Base-by-base conservation (phyloP, 2,797 vertebrate species). In the Syngnathus acus region DNA sequence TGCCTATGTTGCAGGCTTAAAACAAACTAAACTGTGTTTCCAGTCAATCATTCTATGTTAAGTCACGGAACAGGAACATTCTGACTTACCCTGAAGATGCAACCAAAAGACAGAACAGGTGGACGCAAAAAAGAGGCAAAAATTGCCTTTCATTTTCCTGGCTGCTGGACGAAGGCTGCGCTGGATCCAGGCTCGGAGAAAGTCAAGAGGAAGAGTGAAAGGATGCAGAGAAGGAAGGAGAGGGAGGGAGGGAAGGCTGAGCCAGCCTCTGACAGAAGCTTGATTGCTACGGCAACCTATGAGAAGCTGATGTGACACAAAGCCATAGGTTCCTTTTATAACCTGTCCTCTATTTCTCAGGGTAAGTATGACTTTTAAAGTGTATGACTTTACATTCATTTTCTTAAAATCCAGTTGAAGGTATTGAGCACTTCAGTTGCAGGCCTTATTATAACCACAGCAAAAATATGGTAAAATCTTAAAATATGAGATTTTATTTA, bases 1-100 rank as follows among this genome's bases (percentile, higher is more conserved):
- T 26, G 32, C 10, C 26, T 26, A 6, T 40, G 9, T 19, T 39
- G 7, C 57, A 38, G 6, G 32, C 1, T 19, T 59, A 26, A 62
- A 26, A 45, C 40, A 9, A 14, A 42, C 10, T 43, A 43, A 60
- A 60, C 38, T 19, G 2, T 50, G 48, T 57, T 32, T 19, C 47
- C 47, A n/a, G 9, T 21, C 11, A n/a, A 7, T 61, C 40, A 0
- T 16, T 21, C 5, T 11, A 39, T 42, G 58, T 89, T 84, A 86
- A 82, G 82, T 82, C 26, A 58, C 55, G 19, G 14, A 68, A 59
- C 5, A 62, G 64, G 5, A 26, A 11, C 19, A 6, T 10, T 14
- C 47, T 45, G 53, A 82, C 90, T 90, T 69, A 93, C 92, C 90
- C 65, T 79, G 69, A 2, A 87, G 76, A 26, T 88, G 71, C 67